Evolutionary conservation across 2,797 vertebrate species (phyloP), one percentile per base, ranked within the genome.

Genomic region (Cottoperca gobio): DNA sequence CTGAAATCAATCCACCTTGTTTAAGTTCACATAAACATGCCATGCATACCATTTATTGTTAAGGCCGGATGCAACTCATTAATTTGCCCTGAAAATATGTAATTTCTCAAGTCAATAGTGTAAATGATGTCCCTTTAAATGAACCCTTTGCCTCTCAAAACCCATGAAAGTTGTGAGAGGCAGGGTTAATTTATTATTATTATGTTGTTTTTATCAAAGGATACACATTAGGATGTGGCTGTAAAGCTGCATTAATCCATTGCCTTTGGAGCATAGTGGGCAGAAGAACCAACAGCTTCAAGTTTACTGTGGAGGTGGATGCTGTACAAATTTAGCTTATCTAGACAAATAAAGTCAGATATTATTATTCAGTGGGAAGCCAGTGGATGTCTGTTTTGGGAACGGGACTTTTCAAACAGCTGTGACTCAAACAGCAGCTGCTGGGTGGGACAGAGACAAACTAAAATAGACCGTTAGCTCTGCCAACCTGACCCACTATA

Each of bases 371-470:
- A 17, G 45, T 19, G 37, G 69, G 57, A 73, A 42, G 37, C 24
- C 3, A 39, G 53, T 43, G 50, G 76, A 64, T 9, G 46, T 86
- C 66, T 57, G 46, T 58, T 76, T 14, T 50, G 72, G 65, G 55
- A 76, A 63, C 26, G 66, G 78, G 79, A 78, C 45, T 84, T 89
- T 83, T 83, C 49, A 60, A 55, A 81, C 87, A 91, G 87, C 86
- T 91, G 88, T 84, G 87, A 83, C 45, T 89, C 82, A 82, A 63
- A 63, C 65, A 76, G 84, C 92, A 89, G 91, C 88, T 91, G 91
- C 81, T 72, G 85, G 81, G 76, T 77, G 85, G 80, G 79, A 85
- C 84, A 33, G 70, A 72, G 35, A 70, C 59, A 64, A 82, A 84
- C 87, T 70, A 58, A 88, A 88, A 92, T 85, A 88, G 84, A 72